Evolutionary conservation across 2,888 invertebrate genomes (phyloP), one percentile per base, ranked within the genome.

Genomic region (Dione juno): DNA sequence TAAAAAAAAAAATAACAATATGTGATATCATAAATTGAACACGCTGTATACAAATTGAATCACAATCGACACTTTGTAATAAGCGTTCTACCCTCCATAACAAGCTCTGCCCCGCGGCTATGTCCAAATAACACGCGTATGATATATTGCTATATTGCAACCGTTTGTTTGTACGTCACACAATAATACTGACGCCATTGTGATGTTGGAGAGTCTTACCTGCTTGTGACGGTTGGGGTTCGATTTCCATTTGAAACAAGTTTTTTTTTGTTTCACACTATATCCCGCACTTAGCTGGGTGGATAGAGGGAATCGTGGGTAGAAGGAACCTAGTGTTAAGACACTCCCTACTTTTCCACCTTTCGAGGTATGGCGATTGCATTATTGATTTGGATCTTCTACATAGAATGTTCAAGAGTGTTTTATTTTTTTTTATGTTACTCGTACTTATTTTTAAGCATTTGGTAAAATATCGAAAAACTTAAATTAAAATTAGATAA

Each of bases 61-160:
- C 61, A 61, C 43, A 45, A 61, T 45, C 45, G 61, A 61, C 45
- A 61, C 61, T 28, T 21, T 45, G 45, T 45, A 61, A 61, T 61
- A 61, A 61, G 28, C 28, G n/a, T 28, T 16, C 57, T 57, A 45
- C 45, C 61, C 61, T 43, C 61, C 28, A 11, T 37, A 2, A 57
- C 37, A 37, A 35, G 61, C 10, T 10, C 11, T 28, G 10, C n/a
- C 61, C 61, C 45, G 61, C 45, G 61, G 61, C 28, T 61, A 61
- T 45, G 16, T 16, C 61, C 45, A 61, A 59, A 61, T 61, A 43
- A 28, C 45, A 45, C 28, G 61, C 28, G n/a, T 35, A 10, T 11
- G 10, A 45, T 61, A 61, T 61, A 61, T 45, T 61, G 43, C 43
- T 28, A 16, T 43, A 45, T 61, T 61, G 28, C 11, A 61, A 61